Evolutionary conservation across 2,888 invertebrate species (phyloP).

Genomic region (Campoletis raptor): DNA sequence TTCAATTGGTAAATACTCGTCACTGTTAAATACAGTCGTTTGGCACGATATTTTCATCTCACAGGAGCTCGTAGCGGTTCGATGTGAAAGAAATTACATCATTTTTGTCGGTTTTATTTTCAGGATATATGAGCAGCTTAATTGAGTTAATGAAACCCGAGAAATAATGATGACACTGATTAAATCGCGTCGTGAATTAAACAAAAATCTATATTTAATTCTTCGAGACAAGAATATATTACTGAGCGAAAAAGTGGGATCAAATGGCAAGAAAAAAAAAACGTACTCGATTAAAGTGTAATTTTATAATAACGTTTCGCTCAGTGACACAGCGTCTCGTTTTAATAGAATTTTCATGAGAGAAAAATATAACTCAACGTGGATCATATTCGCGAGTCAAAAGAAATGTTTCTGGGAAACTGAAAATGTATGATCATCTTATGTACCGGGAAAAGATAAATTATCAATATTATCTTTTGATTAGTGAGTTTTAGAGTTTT

Average conservation of each 20-base stretch:
- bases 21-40: slow-evolving; percentile 24
- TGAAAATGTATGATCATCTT: not conserved
- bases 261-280: not conserved
- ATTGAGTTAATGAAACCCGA: not conserved
- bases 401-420: not conserved
- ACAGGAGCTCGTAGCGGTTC: not conserved
- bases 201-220: not conserved
- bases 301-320: slow-evolving; percentile 1
- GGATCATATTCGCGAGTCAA: not conserved
- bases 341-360: slow-evolving; percentile 12
- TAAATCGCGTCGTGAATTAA: not conserved
- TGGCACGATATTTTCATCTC: slow-evolving; percentile 30
- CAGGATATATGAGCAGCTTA: not conserved
- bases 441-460: slow-evolving; percentile 32
- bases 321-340: not conserved
- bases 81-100: not conserved
- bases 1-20: slow-evolving; percentile 35
- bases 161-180: not conserved
- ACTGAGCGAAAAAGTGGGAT: not conserved
- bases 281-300: not conserved
- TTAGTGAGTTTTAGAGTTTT: slow-evolving; percentile 51
- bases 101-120: not conserved
- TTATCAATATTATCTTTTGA: slow-evolving; percentile 54
- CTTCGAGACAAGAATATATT: not conserved
- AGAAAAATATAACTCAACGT: not conserved